These are phyloP conservation scores for Stigmatopora nigra DNA, from an alignment of 2,113 vertebrate genomes.

Conservation along the genomic window DNA sequence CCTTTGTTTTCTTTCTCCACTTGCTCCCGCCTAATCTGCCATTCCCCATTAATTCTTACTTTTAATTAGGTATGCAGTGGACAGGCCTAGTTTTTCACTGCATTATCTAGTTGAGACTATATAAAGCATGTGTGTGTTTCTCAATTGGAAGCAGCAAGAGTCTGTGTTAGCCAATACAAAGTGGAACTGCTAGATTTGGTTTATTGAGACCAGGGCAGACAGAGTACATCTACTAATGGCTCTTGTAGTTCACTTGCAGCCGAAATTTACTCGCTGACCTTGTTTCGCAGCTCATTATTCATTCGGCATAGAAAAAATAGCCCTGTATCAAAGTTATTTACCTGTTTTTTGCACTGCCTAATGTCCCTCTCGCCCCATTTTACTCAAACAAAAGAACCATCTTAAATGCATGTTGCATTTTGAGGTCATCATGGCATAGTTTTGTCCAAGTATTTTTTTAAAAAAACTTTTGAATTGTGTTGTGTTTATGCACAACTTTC, in stretches of 20 bases:
- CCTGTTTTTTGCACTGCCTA: slow-evolving; percentile 16
- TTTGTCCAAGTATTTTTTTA: background rate
- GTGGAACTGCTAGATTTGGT: slow-evolving; percentile 60
- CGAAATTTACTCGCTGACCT: slow-evolving; percentile 56
- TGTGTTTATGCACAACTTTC: background rate
- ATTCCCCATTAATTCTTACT: slow-evolving; percentile 72
- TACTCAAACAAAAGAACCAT: background rate
- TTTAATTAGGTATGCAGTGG: slow-evolving; percentile 76
- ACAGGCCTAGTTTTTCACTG: slow-evolving; percentile 73
- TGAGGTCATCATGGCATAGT: background rate
- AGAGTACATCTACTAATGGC: slow-evolving; percentile 54
- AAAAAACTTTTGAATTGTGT: background rate
- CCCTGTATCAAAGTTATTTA: background rate
- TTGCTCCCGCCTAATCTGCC: slow-evolving; percentile 54
- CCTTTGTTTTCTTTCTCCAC: slow-evolving; percentile 41
- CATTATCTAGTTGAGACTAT: slow-evolving; percentile 64
- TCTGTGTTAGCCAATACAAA: slow-evolving; percentile 60
- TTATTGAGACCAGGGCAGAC: slow-evolving; percentile 56
- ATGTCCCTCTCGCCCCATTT: background rate
- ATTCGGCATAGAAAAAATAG: slow-evolving; percentile 31
- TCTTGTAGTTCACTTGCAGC: slow-evolving; percentile 49
- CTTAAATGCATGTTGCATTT: background rate
- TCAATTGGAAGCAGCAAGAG: slow-evolving; percentile 51
- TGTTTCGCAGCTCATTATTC: slow-evolving; percentile 60
- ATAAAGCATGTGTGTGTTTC: slow-evolving; percentile 59